phyloP scores from a whole-genome alignment of 2,113 vertebrate species.

The Anarrhichthys ocellatus region DNA sequence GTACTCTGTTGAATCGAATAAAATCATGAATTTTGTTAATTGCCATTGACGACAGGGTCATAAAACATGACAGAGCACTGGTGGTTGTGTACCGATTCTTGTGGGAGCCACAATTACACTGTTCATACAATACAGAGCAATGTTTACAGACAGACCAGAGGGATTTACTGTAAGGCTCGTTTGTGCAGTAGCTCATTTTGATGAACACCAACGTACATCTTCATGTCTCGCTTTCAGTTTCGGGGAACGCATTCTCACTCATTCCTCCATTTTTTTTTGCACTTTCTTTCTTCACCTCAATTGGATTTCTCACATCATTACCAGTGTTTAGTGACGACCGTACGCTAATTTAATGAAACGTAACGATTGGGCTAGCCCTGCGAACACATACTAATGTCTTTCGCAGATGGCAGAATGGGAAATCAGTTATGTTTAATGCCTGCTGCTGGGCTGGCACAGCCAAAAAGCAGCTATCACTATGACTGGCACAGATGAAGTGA shows the following conservation, averaged over 20 bases:
- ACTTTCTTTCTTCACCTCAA: constrained; percentile 28
- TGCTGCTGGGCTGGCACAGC: constrained; percentile 55
- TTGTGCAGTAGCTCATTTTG: constrained; percentile 20
- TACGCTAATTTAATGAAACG: constrained; percentile 63
- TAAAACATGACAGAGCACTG: constrained; percentile 44
- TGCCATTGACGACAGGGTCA: constrained; percentile 16
- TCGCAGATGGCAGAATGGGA: constrained; percentile 67
- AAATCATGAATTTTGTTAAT: constrained; percentile 2
- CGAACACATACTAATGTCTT: constrained; percentile 47
- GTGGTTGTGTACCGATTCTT: constrained; percentile 1
- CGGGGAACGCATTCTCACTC: background rate
- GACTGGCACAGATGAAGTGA: constrained; percentile 60
- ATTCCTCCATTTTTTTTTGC: background rate
- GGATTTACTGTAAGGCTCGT: constrained; percentile 7
- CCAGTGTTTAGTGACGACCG: constrained; percentile 48
- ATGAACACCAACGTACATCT: background rate
- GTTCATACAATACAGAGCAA: background rate
- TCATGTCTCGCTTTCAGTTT: background rate
- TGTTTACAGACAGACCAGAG: constrained; percentile 4
- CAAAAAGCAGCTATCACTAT: constrained; percentile 39
- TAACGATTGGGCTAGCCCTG: constrained; percentile 37
- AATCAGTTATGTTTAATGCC: constrained; percentile 49
- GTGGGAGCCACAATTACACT: background rate
- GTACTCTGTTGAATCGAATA: background rate
- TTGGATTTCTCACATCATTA: constrained; percentile 64